phyloP scores from a whole-genome alignment of 2,113 vertebrate genomes.

The Otis tarda region DNA sequence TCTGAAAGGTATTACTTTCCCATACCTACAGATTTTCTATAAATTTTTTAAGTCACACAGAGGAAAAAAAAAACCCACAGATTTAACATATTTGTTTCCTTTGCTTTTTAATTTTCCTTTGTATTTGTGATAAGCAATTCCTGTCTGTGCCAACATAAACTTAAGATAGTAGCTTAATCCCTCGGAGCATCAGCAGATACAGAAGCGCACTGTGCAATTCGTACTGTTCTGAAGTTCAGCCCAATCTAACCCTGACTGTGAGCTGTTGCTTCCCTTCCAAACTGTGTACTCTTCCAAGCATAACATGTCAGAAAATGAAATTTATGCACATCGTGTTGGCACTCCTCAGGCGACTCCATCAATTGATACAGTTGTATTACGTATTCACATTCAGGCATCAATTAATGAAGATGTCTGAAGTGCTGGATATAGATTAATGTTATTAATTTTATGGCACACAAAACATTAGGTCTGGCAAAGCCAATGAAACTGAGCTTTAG shows the following conservation, averaged over 20 bases:
- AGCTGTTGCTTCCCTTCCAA: neutral
- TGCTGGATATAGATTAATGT: neutral
- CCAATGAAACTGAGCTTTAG: neutral
- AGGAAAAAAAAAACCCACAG: neutral
- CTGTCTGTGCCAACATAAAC: neutral
- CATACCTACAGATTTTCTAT: neutral
- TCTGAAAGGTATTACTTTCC: neutral
- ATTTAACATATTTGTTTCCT: neutral
- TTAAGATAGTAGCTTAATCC: neutral
- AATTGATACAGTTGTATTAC: neutral
- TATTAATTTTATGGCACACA: neutral
- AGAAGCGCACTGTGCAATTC: neutral
- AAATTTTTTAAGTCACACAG: neutral
- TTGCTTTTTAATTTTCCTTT: neutral
- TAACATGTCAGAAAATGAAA: neutral
- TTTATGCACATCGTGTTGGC: fast-evolving
- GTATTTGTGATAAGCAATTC: neutral
- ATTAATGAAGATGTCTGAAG: neutral
- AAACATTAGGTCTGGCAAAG: neutral
- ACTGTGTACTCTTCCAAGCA: neutral
- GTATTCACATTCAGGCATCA: neutral
- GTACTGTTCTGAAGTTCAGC: neutral
- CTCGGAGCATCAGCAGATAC: neutral
- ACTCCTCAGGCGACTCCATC: neutral
- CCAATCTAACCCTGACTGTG: neutral